Evolutionary conservation across 2,888 invertebrate species (phyloP).

Genomic region (Rhingia campestris): DNA sequence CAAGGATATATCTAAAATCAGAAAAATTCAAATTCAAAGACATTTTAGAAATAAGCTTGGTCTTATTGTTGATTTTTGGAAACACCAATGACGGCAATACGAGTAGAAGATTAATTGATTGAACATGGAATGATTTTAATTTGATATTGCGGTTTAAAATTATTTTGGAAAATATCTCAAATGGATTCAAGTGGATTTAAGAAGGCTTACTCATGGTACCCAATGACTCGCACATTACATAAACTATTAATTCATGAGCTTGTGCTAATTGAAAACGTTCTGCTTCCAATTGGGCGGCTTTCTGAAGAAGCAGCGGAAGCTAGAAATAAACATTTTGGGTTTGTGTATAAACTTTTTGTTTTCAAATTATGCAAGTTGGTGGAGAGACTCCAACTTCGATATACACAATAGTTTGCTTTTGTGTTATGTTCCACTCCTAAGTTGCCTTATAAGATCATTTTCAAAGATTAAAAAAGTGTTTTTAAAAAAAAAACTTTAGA

Average conservation of each 20-base stretch:
- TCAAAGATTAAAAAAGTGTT: conserved; percentile 7
- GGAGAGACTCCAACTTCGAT: conserved; percentile 5
- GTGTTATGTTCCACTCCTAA: conserved; percentile 4
- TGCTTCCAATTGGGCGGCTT: background rate
- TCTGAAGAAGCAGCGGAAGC: conserved; percentile 5
- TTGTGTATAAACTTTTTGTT: no score
- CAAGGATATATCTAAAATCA: background rate
- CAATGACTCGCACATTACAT: conserved; percentile 1
- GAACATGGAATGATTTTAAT: background rate
- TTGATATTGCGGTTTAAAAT: background rate
- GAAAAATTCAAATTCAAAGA: conserved; percentile 2
- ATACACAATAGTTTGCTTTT: conserved; percentile 6
- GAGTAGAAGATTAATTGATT: background rate
- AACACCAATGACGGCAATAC: no score
- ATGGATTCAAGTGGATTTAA: background rate
- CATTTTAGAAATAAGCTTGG: background rate
- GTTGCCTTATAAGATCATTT: background rate
- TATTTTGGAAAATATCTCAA: background rate
- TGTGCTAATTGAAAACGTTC: no score
- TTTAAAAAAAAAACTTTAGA: background rate
- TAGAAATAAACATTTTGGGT: background rate
- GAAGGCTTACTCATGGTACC: background rate
- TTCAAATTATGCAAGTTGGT: background rate
- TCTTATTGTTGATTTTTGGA: background rate
- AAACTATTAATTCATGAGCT: background rate